Evolutionary conservation across 2,113 vertebrate genomes (phyloP).

Genomic region (Paradoxurus hermaphroditus): DNA sequence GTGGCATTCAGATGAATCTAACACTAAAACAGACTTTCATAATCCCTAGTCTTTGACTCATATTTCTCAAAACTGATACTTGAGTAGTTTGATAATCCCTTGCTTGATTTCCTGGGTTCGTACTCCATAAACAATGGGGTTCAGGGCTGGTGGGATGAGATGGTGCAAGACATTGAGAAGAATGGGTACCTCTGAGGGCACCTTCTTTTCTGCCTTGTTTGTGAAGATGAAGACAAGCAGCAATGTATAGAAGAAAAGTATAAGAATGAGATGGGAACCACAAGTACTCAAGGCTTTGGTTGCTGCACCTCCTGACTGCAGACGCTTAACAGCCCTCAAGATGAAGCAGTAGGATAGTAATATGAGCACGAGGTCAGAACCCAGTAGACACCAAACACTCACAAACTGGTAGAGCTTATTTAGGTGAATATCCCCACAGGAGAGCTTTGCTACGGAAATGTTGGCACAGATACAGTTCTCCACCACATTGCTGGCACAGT

Average conservation of each 20-base stretch:
- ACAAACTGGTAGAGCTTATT: constrained; percentile 68
- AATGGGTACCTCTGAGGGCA: constrained; percentile 55
- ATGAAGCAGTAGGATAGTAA: constrained; percentile 66
- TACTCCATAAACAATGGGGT: constrained; percentile 67
- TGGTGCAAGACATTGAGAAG: constrained; percentile 69
- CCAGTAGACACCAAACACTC: constrained; percentile 62
- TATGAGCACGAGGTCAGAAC: constrained; percentile 65
- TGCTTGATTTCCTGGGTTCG: constrained; percentile 68
- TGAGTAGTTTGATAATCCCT: constrained; percentile 60
- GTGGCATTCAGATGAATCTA: neutral
- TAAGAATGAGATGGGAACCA: constrained; percentile 69
- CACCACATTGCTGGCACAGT: constrained; percentile 64
- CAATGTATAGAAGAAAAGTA: constrained; percentile 66
- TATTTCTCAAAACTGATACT: neutral
- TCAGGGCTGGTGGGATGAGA: constrained; percentile 67
- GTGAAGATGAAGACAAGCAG: constrained; percentile 69
- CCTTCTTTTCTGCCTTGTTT: constrained; percentile 61
- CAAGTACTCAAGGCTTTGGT: constrained; percentile 69
- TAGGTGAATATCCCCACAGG: constrained; percentile 45
- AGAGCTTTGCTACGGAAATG: constrained; percentile 62
- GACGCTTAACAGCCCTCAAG: constrained; percentile 30
- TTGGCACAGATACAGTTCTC: constrained; percentile 71
- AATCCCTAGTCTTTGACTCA: neutral
- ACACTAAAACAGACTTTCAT: neutral
- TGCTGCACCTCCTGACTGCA: constrained; percentile 26